Base-by-base conservation (phyloP, 2,113 vertebrate species). In the Romanogobio albipinnatus region DNA sequence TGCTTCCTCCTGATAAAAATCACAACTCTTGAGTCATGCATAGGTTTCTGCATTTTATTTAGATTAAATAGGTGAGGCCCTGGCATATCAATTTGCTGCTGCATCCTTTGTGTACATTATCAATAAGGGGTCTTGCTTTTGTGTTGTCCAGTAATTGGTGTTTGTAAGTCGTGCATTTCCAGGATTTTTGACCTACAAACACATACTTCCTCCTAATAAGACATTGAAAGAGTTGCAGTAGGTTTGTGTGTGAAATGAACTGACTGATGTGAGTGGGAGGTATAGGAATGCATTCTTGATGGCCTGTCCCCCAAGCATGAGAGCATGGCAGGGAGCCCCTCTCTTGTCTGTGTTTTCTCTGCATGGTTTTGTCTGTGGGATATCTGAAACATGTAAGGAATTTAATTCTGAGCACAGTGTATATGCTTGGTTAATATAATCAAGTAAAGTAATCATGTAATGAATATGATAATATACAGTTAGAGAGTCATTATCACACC, bases 331-430 rank as follows among this genome's bases (percentile, higher is more conserved):
- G 86, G 87, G 90, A 92, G 91, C 89, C 91, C 88, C 91, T 88
- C 86, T 90, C 71, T 86, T 70, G 92, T 93, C 92, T 93, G 91
- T 94, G 92, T 93, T 94, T 93, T 91, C 84, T 92, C 91, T 93
- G 92, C 90, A 89, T 84, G 90, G 88, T 93, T 94, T 94, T 94
- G 93, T 93, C 91, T 92, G 87, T 90, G 93, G 90, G 89, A 91
- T 93, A 93, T 93, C 92, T 89, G 87, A 93, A 92, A 92, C 85
- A 92, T 94, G 91, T 92, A 89, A 93, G 93, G 93, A 94, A 94
- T 94, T 91, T 90, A 58, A 73, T 87, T 89, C 88, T 4, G 81
- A 51, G 87, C 81, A 87, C 36, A 71, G 24, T 24, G 45, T 71
- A 87, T 88, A 86, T 53, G 11, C 8, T 59, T 7, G 24, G 13